A percentile compares a stretch with the other conserved stretches of the same genome.
Conservation (phyloP, 1,140 invertebrate genomes). For the Drosophila bipectinata region DNA sequence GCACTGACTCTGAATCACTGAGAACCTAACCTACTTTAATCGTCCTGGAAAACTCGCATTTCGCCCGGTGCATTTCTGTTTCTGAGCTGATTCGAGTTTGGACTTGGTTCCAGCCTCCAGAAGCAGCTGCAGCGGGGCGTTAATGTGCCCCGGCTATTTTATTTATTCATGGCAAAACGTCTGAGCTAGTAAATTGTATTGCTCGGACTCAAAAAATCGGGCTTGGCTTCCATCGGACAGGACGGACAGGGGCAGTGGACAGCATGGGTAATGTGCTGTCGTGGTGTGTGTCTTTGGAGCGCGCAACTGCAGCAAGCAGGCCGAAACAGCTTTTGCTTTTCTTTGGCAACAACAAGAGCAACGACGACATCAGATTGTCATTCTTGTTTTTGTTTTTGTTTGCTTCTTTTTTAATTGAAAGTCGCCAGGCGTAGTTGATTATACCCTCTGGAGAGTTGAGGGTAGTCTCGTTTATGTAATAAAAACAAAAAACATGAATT, state of each 20-base stretch:
- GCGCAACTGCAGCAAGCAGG: slow-evolving; percentile 60
- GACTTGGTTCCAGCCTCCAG: slow-evolving; percentile 72
- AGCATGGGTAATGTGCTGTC: slow-evolving; percentile 6
- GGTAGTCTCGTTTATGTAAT: slow-evolving; percentile 34
- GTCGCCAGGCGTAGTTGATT: slow-evolving; percentile 73
- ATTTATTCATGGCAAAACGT: slow-evolving; percentile 82
- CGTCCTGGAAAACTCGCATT: background rate
- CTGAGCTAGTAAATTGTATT: slow-evolving; percentile 83
- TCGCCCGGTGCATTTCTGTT: slow-evolving; percentile 38
- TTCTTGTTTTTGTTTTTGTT: slow-evolving; percentile 66
- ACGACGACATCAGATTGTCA: slow-evolving; percentile 82
- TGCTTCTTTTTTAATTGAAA: slow-evolving; percentile 83
- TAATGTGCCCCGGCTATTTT: slow-evolving; percentile 82
- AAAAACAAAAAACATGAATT: background rate
- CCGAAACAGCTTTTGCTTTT: slow-evolving; percentile 78
- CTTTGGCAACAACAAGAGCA: slow-evolving; percentile 56
- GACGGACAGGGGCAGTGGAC: slow-evolving; percentile 20
- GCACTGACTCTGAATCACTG: too few relatives aligned
- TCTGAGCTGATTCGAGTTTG: slow-evolving; percentile 78
- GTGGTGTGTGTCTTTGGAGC: slow-evolving; percentile 12
- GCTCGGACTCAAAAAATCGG: slow-evolving; percentile 62
- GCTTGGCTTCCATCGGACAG: slow-evolving; percentile 36
- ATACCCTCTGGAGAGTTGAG: slow-evolving; percentile 49
- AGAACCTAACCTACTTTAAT: too few relatives aligned
- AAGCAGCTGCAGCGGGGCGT: slow-evolving; percentile 80